Evolutionary conservation across 1,140 invertebrate genomes (phyloP), one percentile per base, ranked within the genome.

Genomic region (Archivesica marissinica): DNA sequence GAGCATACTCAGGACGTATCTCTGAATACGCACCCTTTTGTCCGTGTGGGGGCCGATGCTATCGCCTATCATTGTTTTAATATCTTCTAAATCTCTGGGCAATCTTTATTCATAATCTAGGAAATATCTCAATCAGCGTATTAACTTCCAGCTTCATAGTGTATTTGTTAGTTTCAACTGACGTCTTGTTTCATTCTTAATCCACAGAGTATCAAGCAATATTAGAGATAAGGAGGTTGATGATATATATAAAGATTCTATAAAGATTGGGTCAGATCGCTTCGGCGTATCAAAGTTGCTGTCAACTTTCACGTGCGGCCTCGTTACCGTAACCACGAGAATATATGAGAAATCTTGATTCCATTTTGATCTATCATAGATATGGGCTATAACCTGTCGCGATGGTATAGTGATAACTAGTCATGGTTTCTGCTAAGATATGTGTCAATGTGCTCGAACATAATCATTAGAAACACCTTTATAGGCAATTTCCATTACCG

Each of bases 211-310:
- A 85, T 85, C 82, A 85, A 70, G 64, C 47, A 85, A 77, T 85
- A 85, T 77, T 85, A 85, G 38, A 38, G 82, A 85, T 85, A 85
- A 85, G 61, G n/a, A 44, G 20, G 28, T 54, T 77, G 82, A 52
- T 77, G 82, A 85, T n/a, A 74, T 23, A 50, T 74, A 83, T 83
- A 83, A 83, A 83, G 80, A 83, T 83, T 75, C 41, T 20, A 75
- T 83, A 75, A 74, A 83, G 80, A 83, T 83, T 83, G 38, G 80
- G 80, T 83, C 80, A 83, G 70, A 75, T 83, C 70, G 33, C n/a
- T 72, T 56, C 70, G 17, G 1, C 35, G 38, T 47, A 83, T 75
- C 70, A 66, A 79, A 79, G 41, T 68, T 23, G 23, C 77, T 79
- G 77, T 66, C 77, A 79, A 66, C 56, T 50, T 66, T 68, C 56